Percentiles rank a stretch among this genome's conserved stretches.
Evolutionary conservation across 2,888 invertebrate species (phyloP).

Genomic region (Hemistola chrysoprasaria): DNA sequence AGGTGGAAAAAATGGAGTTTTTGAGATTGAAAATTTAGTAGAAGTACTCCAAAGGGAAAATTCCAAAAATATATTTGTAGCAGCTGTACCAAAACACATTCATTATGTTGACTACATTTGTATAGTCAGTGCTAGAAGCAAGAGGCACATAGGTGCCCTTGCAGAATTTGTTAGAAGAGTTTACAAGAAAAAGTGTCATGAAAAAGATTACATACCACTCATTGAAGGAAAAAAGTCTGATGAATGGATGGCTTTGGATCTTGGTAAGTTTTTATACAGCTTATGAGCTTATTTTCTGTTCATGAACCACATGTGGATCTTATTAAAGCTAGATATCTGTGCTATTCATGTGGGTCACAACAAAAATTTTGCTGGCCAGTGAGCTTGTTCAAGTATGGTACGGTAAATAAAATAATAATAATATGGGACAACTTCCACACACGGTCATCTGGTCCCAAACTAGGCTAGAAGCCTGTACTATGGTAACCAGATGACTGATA

Average conservation of each 20-base stretch:
- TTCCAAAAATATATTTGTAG: slow-evolving; percentile 90
- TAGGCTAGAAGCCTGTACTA: no score
- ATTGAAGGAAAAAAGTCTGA: slow-evolving; percentile 89
- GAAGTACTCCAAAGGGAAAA: slow-evolving; percentile 89
- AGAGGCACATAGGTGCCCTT: slow-evolving; percentile 87
- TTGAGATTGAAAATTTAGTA: slow-evolving; percentile 93
- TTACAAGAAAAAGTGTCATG: slow-evolving; percentile 86
- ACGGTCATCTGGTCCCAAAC: no score
- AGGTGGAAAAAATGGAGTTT: slow-evolving; percentile 94
- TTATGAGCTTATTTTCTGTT: no score
- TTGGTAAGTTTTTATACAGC: slow-evolving; percentile 82
- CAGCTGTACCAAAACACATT: slow-evolving; percentile 86
- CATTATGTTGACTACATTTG: slow-evolving; percentile 94
- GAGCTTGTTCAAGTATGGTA: no score
- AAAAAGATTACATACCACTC: slow-evolving; percentile 85
- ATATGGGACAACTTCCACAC: no score
- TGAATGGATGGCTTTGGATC: slow-evolving; percentile 95
- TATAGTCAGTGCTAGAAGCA: slow-evolving; percentile 88
- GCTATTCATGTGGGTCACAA: no score
- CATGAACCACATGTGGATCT: no score
- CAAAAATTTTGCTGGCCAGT: no score
- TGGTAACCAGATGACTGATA: no score
- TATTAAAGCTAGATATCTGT: no score
- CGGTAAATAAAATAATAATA: no score
- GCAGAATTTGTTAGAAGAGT: slow-evolving; percentile 89